Base-by-base conservation (phyloP, 2,888 invertebrate genomes). In the Ichneumoninae sp. region DNA sequence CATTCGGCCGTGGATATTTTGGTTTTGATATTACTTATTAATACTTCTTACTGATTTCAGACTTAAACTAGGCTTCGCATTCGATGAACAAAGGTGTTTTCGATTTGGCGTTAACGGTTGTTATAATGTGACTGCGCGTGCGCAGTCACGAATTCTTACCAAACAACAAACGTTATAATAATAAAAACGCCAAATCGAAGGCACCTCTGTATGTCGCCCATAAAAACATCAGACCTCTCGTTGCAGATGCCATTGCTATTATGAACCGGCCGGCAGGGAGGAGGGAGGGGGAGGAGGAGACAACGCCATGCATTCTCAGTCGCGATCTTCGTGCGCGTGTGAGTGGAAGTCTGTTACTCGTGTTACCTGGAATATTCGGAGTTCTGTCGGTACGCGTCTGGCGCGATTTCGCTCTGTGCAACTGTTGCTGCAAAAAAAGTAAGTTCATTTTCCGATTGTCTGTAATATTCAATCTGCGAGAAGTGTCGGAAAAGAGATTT, bases 181-280 rank as follows among this genome's bases (percentile, higher is more conserved):
- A 30, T 4, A 30, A 30, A 30, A 30, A 30, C 30, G 30, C 30
- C 30, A 30, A 30, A 30, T 30, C 30, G 30, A 30, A 30, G 5
- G 30, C 30, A 30, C 30, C 30, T 30, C 30, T 40, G 40, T 40
- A 40, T 2, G 10, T 40, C 40, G 2, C 40, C 82, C 88, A 90
- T 54, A 92, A 89, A 87, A 90, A 79, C 81, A 89, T 88, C 69
- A 91, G 75, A 87, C 90, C 88, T 86, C 89, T 88, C 57, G 87
- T 89, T 54, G 89, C 90, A 87, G 91, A 91, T 89, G 92, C 91
- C 92, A 92, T 91, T 87, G 87, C 86, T 89, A 70, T 79, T 85
- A 82, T 85, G 73, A 81, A 81, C 71, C 30, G 71, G 26, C 8
- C 8, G 10, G 6, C 30, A 5, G 30, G 16, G 44, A 13, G 16